Percentiles rank a stretch among this genome's conserved stretches.
Conservation (phyloP, 2,113 vertebrate genomes). For the Coryphaenoides rupestris region DNA sequence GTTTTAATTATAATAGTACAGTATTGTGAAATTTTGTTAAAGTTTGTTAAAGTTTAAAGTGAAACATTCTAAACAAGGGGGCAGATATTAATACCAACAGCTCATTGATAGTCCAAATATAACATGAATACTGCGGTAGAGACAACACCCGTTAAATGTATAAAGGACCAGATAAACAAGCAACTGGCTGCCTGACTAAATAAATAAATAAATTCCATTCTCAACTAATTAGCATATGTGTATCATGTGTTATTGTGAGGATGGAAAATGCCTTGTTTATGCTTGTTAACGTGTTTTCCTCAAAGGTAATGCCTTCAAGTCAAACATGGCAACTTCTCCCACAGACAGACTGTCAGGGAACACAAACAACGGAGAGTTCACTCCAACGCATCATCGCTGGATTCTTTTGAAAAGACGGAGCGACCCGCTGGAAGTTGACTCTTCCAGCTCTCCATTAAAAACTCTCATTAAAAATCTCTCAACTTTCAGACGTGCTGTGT, state of each 20-base stretch:
- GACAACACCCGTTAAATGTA: not conserved
- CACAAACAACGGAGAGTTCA: constrained; percentile 2
- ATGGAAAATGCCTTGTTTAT: not conserved
- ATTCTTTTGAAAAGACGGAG: constrained; percentile 26
- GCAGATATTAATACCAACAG: not conserved
- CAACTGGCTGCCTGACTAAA: not conserved
- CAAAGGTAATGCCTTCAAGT: constrained; percentile 10
- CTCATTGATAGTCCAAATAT: not conserved
- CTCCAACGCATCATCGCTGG: not conserved
- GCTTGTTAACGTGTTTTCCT: constrained; percentile 10
- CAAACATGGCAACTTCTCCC: constrained; percentile 33
- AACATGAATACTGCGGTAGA: not conserved
- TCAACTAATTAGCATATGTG: not conserved
- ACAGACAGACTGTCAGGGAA: constrained; percentile 25
- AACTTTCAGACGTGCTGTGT: not conserved
- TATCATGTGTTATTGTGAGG: not conserved
- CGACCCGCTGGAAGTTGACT: constrained; percentile 25
- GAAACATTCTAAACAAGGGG: not conserved
- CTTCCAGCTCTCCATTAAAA: constrained; percentile 37
- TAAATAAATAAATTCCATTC: not conserved
- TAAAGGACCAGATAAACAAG: not conserved
- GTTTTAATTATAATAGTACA: not conserved
- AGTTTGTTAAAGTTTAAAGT: no score
- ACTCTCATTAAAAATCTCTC: not conserved
- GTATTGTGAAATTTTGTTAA: not conserved